phyloP scores from a whole-genome alignment of 1,140 invertebrate genomes.

The Amyelois transitella region DNA sequence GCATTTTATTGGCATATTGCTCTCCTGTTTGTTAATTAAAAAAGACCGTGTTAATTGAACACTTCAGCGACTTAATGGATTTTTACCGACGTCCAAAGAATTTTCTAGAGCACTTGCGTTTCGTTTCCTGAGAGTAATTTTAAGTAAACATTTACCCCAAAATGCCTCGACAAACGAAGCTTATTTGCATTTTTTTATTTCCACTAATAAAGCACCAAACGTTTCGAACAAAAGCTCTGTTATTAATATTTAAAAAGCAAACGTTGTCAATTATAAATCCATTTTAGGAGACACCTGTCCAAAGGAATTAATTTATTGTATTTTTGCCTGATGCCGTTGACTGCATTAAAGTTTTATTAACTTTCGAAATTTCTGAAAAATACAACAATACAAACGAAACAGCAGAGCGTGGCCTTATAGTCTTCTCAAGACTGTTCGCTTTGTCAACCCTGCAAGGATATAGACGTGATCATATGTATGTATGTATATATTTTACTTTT shows the following conservation, averaged over 20 bases:
- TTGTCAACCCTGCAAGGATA: no score
- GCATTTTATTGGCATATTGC: no score
- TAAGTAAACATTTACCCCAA: neutral
- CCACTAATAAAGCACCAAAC: neutral
- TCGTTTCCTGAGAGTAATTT: neutral
- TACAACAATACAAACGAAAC: no score
- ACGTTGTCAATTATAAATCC: neutral
- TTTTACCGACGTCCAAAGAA: neutral
- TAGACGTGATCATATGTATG: no score
- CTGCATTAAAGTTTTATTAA: neutral
- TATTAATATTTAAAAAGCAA: neutral
- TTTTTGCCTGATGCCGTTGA: neutral
- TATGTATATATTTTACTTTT: no score
- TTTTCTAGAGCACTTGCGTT: neutral
- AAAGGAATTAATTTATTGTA: neutral
- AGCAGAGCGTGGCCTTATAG: no score
- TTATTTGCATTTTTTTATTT: neutral
- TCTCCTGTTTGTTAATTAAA: neutral
- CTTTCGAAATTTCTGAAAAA: no score
- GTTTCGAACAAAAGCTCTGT: neutral
- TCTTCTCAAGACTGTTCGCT: no score
- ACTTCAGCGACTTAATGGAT: neutral
- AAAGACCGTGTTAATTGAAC: neutral
- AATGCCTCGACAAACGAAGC: neutral
- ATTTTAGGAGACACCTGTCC: neutral